A percentile compares a stretch with the other conserved stretches of the same genome.
Evolutionary conservation across 2,888 invertebrate genomes (phyloP).

Genomic region (Napeogenes inachia): DNA sequence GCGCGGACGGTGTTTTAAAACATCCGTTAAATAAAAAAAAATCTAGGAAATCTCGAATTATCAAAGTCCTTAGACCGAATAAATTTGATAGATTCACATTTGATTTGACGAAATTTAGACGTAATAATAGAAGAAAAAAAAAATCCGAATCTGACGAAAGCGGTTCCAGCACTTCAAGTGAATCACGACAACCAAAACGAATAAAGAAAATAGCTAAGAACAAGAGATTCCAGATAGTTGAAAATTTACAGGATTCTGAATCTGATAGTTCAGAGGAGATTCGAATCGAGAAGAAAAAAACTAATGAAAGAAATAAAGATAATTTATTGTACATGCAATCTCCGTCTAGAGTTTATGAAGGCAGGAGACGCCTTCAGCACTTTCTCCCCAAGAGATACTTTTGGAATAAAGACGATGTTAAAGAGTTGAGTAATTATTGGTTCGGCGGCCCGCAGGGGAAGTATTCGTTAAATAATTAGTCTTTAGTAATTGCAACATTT

Average conservation of each 20-base stretch:
- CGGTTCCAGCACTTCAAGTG: slow-evolving; percentile 13
- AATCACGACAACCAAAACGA: slow-evolving; percentile 3
- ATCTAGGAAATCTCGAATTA: slow-evolving; percentile 11
- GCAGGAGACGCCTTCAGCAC: slow-evolving; percentile 38
- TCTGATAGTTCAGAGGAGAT: slow-evolving; percentile 15
- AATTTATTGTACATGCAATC: slow-evolving; percentile 32
- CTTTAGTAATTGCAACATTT: neutral
- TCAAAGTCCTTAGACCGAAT: slow-evolving; percentile 9
- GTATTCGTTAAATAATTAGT: slow-evolving; percentile 30
- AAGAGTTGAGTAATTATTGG: slow-evolving; percentile 51
- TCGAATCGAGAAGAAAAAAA: slow-evolving; percentile 14
- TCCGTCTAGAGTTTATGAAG: slow-evolving; percentile 25
- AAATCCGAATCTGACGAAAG: slow-evolving; percentile 8
- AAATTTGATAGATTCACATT: slow-evolving; percentile 7
- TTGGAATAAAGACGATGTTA: slow-evolving; percentile 45
- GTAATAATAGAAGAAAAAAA: neutral
- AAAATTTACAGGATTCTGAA: slow-evolving; percentile 12
- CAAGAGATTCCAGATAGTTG: slow-evolving; percentile 9
- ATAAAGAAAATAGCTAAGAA: slow-evolving; percentile 1
- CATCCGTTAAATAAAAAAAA: slow-evolving; percentile 1
- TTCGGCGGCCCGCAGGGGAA: slow-evolving; percentile 49
- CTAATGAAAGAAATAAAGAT: slow-evolving; percentile 1
- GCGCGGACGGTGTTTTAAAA: neutral
- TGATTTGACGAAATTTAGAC: slow-evolving; percentile 9
- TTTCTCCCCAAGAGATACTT: slow-evolving; percentile 56